Conservation (phyloP, 2,113 vertebrate genomes). For the Hippopotamus amphibius region DNA sequence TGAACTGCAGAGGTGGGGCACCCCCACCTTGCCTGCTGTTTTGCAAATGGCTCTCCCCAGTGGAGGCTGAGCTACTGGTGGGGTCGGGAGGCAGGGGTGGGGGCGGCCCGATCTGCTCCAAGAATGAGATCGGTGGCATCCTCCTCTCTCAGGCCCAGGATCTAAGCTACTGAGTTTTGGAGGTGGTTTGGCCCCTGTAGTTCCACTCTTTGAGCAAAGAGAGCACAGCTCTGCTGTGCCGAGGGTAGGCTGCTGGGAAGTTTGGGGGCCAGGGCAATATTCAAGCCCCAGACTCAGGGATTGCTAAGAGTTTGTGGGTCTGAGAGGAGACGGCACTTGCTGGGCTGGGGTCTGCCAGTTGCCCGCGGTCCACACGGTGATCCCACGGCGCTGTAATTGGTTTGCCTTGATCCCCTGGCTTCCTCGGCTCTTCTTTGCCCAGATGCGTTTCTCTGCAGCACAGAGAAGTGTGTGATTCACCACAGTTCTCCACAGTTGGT, state of each 20-base stretch:
- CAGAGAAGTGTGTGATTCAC: not conserved
- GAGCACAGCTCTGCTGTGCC: not conserved
- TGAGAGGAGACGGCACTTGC: not conserved
- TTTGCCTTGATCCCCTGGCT: not conserved
- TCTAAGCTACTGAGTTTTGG: not conserved
- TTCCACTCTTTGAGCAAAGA: not conserved
- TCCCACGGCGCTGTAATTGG: not conserved
- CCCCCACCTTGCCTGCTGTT: not conserved
- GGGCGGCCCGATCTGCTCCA: fast-evolving
- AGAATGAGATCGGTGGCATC: not conserved
- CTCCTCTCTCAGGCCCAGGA: not conserved
- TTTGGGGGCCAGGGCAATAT: fast-evolving
- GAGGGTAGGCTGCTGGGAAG: fast-evolving
- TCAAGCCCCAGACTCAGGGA: not conserved
- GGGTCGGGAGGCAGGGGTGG: too few species aligned
- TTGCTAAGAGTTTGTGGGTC: not conserved
- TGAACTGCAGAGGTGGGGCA: too few species aligned
- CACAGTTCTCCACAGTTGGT: not conserved
- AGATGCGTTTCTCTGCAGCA: not conserved
- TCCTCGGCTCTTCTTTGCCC: not conserved
- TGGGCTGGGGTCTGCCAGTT: too few species aligned
- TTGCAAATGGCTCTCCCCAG: not conserved
- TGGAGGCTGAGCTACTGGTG: fast-evolving
- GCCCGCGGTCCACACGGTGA: not conserved
- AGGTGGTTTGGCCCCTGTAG: not conserved